A percentile compares a stretch with the other conserved stretches of the same genome.
phyloP scores from a whole-genome alignment of 1,140 invertebrate species.

The Lamellibrachia luymesi region DNA sequence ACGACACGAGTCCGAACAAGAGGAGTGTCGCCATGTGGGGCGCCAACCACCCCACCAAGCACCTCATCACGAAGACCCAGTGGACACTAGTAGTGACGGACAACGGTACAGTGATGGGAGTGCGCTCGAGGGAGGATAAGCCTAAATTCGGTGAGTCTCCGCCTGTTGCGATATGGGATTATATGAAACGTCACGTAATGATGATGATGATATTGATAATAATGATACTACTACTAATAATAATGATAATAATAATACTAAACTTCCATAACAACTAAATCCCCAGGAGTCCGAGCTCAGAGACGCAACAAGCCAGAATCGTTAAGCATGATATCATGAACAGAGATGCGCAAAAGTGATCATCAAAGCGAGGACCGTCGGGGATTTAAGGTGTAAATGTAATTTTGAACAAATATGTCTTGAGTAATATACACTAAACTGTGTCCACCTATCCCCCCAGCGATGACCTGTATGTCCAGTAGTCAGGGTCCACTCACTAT shows the following conservation, averaged over 20 bases:
- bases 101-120: background rate
- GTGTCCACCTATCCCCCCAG: background rate
- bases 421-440: background rate
- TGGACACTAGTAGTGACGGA: background rate
- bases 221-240: too few relatives aligned
- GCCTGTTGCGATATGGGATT: background rate
- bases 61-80: background rate
- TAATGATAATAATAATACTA: too few relatives aligned
- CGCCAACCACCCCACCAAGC: background rate
- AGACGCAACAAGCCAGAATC: too few relatives aligned
- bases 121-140: background rate
- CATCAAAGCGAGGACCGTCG: too few relatives aligned
- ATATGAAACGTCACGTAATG: too few relatives aligned
- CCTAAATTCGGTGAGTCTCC: background rate
- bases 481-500: background rate
- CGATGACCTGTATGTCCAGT: background rate
- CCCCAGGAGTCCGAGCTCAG: too few relatives aligned
- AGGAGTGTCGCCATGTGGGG: background rate
- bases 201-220: too few relatives aligned
- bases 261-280: too few relatives aligned
- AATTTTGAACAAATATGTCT: background rate
- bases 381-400: too few relatives aligned
- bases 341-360: too few relatives aligned
- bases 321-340: too few relatives aligned
- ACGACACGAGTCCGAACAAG: background rate